These are phyloP conservation scores for Bombus superbus DNA, from an alignment of 1,140 invertebrate genomes.

Conservation along the genomic window DNA sequence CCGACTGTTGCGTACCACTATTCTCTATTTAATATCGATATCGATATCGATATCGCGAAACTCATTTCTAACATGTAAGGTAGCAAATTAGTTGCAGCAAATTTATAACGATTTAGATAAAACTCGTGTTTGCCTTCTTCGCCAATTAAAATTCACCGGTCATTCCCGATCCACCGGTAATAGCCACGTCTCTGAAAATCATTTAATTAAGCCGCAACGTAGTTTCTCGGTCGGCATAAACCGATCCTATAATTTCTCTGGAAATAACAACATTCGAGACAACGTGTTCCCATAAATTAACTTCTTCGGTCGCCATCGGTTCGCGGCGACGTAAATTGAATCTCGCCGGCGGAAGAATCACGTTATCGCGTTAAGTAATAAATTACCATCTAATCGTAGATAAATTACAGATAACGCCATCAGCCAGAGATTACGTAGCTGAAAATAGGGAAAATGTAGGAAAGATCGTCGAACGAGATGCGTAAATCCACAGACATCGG, in stretches of 20 bases:
- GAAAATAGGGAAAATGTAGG: background rate
- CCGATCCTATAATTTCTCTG: background rate
- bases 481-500: background rate
- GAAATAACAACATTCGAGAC: background rate
- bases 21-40: background rate
- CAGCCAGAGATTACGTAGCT: background rate
- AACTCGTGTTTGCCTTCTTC: background rate
- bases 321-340: background rate
- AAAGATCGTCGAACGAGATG: background rate
- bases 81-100: background rate
- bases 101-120: background rate
- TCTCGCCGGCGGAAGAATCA: too few species aligned
- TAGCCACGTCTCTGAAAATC: background rate
- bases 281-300: background rate
- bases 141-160: background rate
- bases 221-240: background rate
- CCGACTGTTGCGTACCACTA: background rate
- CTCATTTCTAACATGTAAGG: background rate
- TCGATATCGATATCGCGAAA: background rate
- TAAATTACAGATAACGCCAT: background rate
- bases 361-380: conserved; percentile 8
- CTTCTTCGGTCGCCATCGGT: background rate
- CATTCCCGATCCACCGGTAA: background rate
- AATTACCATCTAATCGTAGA: background rate
- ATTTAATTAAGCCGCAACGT: background rate